These are phyloP conservation scores for Caradrina kadenii DNA, from an alignment of 2,888 invertebrate species.

Conservation along the genomic window DNA sequence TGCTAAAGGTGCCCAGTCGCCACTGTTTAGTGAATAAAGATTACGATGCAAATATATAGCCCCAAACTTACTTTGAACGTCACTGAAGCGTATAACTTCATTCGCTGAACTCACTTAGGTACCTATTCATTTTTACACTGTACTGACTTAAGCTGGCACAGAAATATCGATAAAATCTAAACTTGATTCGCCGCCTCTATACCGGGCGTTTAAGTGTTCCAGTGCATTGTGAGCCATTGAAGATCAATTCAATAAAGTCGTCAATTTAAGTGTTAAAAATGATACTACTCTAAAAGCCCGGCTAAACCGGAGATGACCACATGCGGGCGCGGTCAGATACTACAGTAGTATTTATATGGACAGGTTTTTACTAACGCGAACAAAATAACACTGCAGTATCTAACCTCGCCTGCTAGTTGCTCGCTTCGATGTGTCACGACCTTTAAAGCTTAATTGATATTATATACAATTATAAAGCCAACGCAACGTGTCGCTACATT, in stretches of 20 bases:
- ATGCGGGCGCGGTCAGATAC: too few species aligned
- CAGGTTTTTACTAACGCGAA: too few species aligned
- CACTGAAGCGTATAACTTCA: slow-evolving; percentile 44
- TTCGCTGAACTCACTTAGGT: slow-evolving; percentile 41
- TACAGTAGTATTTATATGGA: too few species aligned
- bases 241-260: slow-evolving; percentile 46
- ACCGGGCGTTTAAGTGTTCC: slow-evolving; percentile 36
- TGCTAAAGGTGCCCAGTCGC: slow-evolving; percentile 37
- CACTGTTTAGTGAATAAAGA: slow-evolving; percentile 56
- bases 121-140: slow-evolving; percentile 54
- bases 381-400: too few species aligned
- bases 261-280: slow-evolving; percentile 5
- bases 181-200: slow-evolving; percentile 37
- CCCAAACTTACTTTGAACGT: slow-evolving; percentile 40
- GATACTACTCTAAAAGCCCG: slow-evolving; percentile 23
- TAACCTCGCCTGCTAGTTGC: too few species aligned
- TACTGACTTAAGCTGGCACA: slow-evolving; percentile 22
- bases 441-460: background rate
- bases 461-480: slow-evolving; percentile 6
- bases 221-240: slow-evolving; percentile 32
- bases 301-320: too few species aligned
- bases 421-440: too few species aligned
- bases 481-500: slow-evolving; percentile 1
- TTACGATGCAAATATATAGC: slow-evolving; percentile 60
- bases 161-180: slow-evolving; percentile 45